Evolutionary conservation across 23 tunicate genomes (phyloP), one percentile per base, ranked within the genome.

Genomic region (Pegea sp.): DNA sequence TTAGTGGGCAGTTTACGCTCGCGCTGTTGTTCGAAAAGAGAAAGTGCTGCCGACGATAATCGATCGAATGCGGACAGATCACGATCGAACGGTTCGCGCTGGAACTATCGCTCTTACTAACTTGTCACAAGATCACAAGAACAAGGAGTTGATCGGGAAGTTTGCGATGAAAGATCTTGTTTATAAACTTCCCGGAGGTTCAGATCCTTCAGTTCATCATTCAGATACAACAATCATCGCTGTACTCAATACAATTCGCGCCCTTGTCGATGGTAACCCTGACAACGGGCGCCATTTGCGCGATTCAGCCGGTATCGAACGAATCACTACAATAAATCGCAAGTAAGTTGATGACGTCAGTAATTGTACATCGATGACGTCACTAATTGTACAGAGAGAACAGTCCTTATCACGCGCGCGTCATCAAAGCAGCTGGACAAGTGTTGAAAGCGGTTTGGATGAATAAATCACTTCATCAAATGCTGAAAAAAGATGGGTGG

Each of bases 131-230:
- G 98, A 90, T 51, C 56, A 0, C 44, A 90, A 90, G 50, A 90
- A 90, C 58, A 90, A 90, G 43, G 81, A 77, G 42, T 63, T 90
- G 5, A 69, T 90, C 73, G 95, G 95, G 31, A 84, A 84, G 44
- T 84, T 67, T 53, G 95, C 95, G 43, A 73, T 84, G 95, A 67
- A 67, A 32, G 95, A 84, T 57, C 57, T 84, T 49, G 76, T 68
- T 0, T 84, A 73, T 63, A 84, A 84, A 53, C 70, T 84, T 3
- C 95, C 95, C 30, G 93, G 93, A 2, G 76, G 84, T 24, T 43
- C 76, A 22, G 84, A 84, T 29, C 54, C 72, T 29, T 65, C 58
- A 16, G 62, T 73, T 25, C 42, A 76, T 3, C 58, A 64, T 2
- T 84, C 95, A 2, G 95, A 84, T 42, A 29, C 38, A 44, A 84